Evolutionary conservation across 2,113 vertebrate species (phyloP).

Genomic region (Alethe castanea): DNA sequence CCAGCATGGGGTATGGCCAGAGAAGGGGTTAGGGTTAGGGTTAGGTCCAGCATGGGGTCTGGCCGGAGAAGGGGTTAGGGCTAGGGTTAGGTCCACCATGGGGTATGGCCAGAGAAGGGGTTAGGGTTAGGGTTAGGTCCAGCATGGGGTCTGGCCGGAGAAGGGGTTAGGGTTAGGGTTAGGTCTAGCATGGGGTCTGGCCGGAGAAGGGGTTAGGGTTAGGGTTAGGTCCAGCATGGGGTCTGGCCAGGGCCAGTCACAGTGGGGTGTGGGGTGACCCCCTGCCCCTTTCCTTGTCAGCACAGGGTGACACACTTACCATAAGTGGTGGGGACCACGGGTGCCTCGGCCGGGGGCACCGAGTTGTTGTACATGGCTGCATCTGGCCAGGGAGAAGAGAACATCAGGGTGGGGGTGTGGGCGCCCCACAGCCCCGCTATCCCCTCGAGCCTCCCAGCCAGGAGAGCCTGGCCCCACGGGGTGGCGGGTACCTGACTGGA

Average conservation of each 20-base stretch:
- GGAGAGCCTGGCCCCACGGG: rapidly evolving
- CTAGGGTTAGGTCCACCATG: slow-evolving; percentile 66
- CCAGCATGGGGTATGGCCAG: background rate
- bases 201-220: background rate
- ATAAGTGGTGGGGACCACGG: slow-evolving; percentile 78
- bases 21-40: background rate
- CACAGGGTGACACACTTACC: background rate
- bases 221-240: slow-evolving; percentile 75
- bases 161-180: background rate
- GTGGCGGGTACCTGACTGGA: slow-evolving; percentile 84
- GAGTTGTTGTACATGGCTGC: slow-evolving; percentile 95
- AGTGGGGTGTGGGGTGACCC: rapidly evolving
- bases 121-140: too few relatives aligned
- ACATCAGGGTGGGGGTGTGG: background rate
- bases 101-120: slow-evolving; percentile 73
- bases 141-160: slow-evolving; percentile 56
- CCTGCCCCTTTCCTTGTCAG: background rate
- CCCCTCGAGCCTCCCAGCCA: background rate
- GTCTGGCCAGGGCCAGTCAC: slow-evolving; percentile 50
- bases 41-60: too few relatives aligned
- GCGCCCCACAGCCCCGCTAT: background rate
- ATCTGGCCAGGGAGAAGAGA: slow-evolving; percentile 70
- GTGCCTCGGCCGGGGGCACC: slow-evolving; percentile 65
- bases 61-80: background rate
- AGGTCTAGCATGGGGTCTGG: slow-evolving; percentile 82